phyloP scores from a whole-genome alignment of 2,888 invertebrate species.

The Thecocarcelia acutangulata region DNA sequence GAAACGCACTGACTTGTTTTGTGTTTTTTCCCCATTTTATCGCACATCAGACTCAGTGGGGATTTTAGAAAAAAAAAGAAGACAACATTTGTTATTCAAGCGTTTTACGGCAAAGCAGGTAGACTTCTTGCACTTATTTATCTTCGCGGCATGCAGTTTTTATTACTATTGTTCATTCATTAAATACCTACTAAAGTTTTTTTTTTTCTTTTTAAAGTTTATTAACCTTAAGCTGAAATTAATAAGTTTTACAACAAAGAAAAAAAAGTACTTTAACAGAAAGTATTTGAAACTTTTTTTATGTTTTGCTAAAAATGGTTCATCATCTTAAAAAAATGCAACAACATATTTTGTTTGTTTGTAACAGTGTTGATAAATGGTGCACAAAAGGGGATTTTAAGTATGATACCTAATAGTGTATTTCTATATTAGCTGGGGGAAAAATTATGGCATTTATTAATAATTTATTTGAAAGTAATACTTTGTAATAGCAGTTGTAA shows the following conservation, averaged over 20 bases:
- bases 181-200: constrained; percentile 19
- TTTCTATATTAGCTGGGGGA: too few species aligned
- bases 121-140: constrained; percentile 37
- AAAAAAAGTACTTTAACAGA: constrained; percentile 17
- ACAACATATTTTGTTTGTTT: constrained; percentile 17
- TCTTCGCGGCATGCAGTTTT: constrained; percentile 17
- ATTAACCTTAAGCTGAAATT: constrained; percentile 40
- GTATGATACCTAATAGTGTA: background rate
- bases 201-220: constrained; percentile 41
- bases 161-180: constrained; percentile 49
- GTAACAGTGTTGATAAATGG: background rate
- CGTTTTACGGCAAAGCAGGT: constrained; percentile 24
- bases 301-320: constrained; percentile 36
- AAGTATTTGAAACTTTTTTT: constrained; percentile 13
- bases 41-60: constrained; percentile 4
- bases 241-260: constrained; percentile 4
- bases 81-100: constrained; percentile 4
- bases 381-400: background rate
- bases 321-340: constrained; percentile 52
- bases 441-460: too few species aligned
- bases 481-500: too few species aligned
- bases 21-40: constrained; percentile 49
- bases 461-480: too few species aligned
- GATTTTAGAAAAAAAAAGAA: constrained; percentile 22
- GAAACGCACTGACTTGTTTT: constrained; percentile 1